Evolutionary conservation across 2,113 vertebrate genomes (phyloP), one percentile per base, ranked within the genome.

Genomic region (Galbula dea): DNA sequence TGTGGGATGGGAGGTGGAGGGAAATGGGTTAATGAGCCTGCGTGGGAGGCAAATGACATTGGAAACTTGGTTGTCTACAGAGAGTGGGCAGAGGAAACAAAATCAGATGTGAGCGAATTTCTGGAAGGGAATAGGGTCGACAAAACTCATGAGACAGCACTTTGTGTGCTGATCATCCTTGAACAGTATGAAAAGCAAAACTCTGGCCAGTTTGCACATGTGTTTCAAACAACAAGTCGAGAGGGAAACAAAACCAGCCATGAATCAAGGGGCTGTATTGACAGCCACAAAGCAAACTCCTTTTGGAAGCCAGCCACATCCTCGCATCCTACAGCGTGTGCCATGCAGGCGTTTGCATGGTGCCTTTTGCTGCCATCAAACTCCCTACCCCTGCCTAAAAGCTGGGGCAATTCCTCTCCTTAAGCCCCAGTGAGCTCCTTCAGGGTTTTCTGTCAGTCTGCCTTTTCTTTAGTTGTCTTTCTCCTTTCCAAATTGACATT

Each of bases 41-140:
- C 91, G 92, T 92, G 92, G 97, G 97, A 94, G 95, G 96, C 94
- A 94, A 96, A 94, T n/a, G 95, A 96, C 97, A 95, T 93, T 97
- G 97, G 97, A 97, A 97, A 95, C 95, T 97, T 84, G 15, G 97
- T 97, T 96, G 97, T 95, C 95, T 97, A 88, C 95, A 78, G 91
- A 83, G 96, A 97, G 97, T 98, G 97, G 96, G 97, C 94, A 96
- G 96, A 96, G 90, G 95, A 96, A 89, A 97, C 96, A 96, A 97
- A 95, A 98, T 98, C 97, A 96, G 87, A 97, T 94, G 95, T 89
- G 94, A 97, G 96, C 90, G 93, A 78, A 79, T 93, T 94, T 81
- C 72, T 94, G 92, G 95, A 95, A 97, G 92, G 86, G 96, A 97
- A 97, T 83, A 8, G 29, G 69, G 62, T 89, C 3, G 87, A 91